These are phyloP conservation scores for Andricus quercusramuli DNA, from an alignment of 2,888 invertebrate genomes.

Conservation along the genomic window DNA sequence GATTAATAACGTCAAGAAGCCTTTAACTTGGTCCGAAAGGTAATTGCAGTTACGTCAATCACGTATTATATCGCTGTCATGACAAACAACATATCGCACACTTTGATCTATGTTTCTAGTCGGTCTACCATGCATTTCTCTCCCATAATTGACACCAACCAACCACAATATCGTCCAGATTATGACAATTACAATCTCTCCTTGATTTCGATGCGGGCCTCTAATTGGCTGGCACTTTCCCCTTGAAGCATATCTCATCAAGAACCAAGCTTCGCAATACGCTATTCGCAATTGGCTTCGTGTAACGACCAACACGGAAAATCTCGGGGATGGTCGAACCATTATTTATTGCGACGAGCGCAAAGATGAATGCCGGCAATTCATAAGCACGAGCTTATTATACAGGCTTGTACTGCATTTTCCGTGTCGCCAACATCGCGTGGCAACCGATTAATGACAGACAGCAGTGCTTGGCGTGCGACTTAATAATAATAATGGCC, in stretches of 20 bases:
- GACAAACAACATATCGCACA: constrained; percentile 41
- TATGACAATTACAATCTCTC: constrained; percentile 69
- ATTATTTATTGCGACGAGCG: constrained; percentile 38
- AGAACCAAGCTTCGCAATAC: constrained; percentile 18
- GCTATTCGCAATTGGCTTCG: constrained; percentile 27
- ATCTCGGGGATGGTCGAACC: constrained; percentile 37
- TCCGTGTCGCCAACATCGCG: constrained; percentile 35
- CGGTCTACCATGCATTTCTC: constrained; percentile 59
- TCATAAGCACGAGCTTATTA: constrained; percentile 30
- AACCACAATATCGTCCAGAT: constrained; percentile 66
- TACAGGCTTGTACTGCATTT: constrained; percentile 10
- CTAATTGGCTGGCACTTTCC: constrained; percentile 54
- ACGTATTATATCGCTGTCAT: constrained; percentile 45
- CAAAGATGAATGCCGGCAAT: constrained; percentile 31
- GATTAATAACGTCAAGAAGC: constrained; percentile 34
- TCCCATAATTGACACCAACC: constrained; percentile 64
- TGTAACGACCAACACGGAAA: constrained; percentile 19
- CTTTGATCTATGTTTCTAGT: constrained; percentile 54
- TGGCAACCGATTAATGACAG: constrained; percentile 34
- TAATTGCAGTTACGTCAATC: constrained; percentile 40
- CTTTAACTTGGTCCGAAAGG: constrained; percentile 34
- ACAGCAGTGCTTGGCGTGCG: constrained; percentile 23
- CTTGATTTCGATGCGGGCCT: constrained; percentile 52
- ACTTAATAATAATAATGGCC: constrained; percentile 40
- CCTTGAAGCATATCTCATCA: constrained; percentile 31